Evolutionary conservation across 2,113 vertebrate species (phyloP), one percentile per base, ranked within the genome.

Genomic region (Petrocephalus zakoni): DNA sequence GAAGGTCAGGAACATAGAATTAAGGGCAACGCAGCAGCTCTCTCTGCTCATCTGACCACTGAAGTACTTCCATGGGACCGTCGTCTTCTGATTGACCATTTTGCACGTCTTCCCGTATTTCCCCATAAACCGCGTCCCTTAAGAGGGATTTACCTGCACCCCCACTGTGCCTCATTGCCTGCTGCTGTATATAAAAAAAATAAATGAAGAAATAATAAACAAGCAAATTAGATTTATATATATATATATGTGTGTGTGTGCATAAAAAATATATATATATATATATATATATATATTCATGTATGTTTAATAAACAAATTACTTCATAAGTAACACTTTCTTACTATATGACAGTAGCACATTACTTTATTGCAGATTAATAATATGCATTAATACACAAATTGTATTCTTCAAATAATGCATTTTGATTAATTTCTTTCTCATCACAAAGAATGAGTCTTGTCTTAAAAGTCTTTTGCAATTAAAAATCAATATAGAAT

Each of bases 401-500:
- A 49, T 49, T 47, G 46, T 83, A 83, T 42, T 83, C 34, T 83
- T 47, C 42, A 49, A 83, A 49, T 83, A 83, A 83, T 83, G 49
- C 21, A 83, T 83, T 83, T 83, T 47, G 37, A 83, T 83, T 49
- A 46, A 83, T 83, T 83, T 83, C 46, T 22, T 83, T 47, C 37
- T 22, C 46, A 49, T 83, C 22, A n/a, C 37, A 46, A 83, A 83
- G 81, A 49, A 47, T 83, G 81, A 22, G 81, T n/a, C 46, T 83
- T 83, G 81, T 83, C 81, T 49, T 83, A 49, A 49, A 15, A 83
- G 81, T 22, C n/a, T 85, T 53, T 52, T 52, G 46, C 22, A 85
- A 85, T 85, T 52, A 53, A 85, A 85, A 85, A 64, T 87, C 52
- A 87, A 53, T 87, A 87, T 53, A 64, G 42, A 42, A 61, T 64